Conservation (phyloP, 2,888 invertebrate species). For the Ferdinandea cuprea region DNA sequence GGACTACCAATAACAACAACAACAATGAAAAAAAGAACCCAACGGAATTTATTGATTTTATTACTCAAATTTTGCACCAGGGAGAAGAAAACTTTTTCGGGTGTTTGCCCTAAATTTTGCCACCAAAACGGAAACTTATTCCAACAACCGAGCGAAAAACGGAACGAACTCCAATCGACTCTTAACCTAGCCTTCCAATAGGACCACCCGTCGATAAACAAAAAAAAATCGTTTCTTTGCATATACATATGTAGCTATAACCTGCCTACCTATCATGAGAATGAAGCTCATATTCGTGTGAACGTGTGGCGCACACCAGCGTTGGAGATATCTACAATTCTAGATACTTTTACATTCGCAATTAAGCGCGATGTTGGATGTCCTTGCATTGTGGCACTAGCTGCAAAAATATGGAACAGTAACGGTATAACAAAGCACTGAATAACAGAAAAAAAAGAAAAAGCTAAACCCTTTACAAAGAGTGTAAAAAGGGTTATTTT, state of each 20-base stretch:
- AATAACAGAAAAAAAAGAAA: conserved; percentile 19
- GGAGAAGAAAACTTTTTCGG: conserved; percentile 47
- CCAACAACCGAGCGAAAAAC: conserved; percentile 39
- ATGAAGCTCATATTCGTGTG: conserved; percentile 35
- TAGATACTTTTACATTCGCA: conserved; percentile 69
- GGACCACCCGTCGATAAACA: conserved; percentile 8
- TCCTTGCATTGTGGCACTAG: conserved; percentile 63
- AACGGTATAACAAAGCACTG: conserved; percentile 42
- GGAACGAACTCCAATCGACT: conserved; percentile 55
- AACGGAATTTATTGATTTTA: conserved; percentile 65
- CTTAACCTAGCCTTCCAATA: conserved; percentile 1
- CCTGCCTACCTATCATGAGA: conserved; percentile 39
- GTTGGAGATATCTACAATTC: neutral
- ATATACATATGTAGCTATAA: too few species aligned
- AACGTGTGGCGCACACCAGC: neutral
- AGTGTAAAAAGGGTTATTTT: conserved; percentile 64
- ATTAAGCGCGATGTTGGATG: conserved; percentile 69
- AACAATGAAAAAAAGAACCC: conserved; percentile 24
- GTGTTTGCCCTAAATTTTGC: conserved; percentile 66
- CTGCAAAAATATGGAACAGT: conserved; percentile 61
- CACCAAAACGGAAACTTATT: conserved; percentile 58
- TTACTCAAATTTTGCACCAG: conserved; percentile 63
- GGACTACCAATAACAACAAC: conserved; percentile 25
- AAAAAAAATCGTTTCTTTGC: too few species aligned
- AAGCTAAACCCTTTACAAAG: conserved; percentile 17